Percentiles rank a stretch among this genome's conserved stretches.
phyloP scores from a whole-genome alignment of 1,140 invertebrate genomes.

The Aphelinus certus region DNA sequence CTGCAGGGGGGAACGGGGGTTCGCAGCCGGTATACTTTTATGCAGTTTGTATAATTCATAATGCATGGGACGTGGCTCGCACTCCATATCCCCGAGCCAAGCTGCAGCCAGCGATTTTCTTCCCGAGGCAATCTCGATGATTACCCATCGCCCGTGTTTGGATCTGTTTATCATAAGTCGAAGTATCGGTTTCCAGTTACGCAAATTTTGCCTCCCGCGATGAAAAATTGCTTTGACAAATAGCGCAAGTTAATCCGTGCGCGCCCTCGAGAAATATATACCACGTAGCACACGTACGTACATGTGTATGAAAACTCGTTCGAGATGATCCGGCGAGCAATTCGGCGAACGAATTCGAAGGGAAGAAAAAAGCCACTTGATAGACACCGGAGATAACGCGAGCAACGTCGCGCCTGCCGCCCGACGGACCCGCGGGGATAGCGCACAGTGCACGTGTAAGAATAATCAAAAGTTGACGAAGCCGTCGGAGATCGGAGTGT shows the following conservation, averaged over 20 bases:
- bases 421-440: too few relatives aligned
- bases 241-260: constrained; percentile 5
- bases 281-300: too few relatives aligned
- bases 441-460: too few relatives aligned
- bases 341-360: not conserved
- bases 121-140: not conserved
- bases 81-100: too few relatives aligned
- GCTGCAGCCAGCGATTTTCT: too few relatives aligned
- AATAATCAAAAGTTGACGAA: too few relatives aligned
- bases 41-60: constrained; percentile 56
- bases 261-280: too few relatives aligned
- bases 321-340: too few relatives aligned
- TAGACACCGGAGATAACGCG: too few relatives aligned
- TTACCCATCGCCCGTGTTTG: constrained; percentile 24
- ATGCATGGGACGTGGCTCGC: constrained; percentile 42
- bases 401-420: too few relatives aligned
- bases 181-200: constrained; percentile 34
- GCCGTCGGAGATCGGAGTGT: too few relatives aligned
- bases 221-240: constrained; percentile 7
- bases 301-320: too few relatives aligned
- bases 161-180: constrained; percentile 34
- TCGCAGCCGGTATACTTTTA: constrained; percentile 47
- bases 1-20: not conserved
- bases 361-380: constrained; percentile 18
- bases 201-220: not conserved